These are phyloP conservation scores for Caenorhabditis sp. DNA, from an alignment of 2,888 invertebrate species.

Conservation along the genomic window DNA sequence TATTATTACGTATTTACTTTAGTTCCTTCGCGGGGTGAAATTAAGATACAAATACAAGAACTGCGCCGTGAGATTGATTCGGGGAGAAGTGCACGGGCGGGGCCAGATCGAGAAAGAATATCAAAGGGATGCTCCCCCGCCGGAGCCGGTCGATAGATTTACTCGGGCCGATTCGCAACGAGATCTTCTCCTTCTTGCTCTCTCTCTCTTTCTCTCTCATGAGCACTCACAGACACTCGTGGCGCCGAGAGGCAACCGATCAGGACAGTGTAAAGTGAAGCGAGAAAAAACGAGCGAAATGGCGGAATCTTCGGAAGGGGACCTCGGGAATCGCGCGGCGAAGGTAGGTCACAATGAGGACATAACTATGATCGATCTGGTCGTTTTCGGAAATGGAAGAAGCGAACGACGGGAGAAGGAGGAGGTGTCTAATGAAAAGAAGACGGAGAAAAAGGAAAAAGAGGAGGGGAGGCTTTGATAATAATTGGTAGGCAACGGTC, in stretches of 20 bases:
- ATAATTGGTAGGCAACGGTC: constrained; percentile 54
- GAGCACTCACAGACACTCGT: constrained; percentile 50
- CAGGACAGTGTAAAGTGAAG: constrained; percentile 42
- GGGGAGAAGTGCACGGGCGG: not conserved
- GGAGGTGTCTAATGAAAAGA: constrained; percentile 41
- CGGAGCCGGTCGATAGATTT: constrained; percentile 9
- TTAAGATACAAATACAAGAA: constrained; percentile 24
- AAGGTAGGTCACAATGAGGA: constrained; percentile 31
- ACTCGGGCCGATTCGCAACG: constrained; percentile 13
- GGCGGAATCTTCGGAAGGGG: constrained; percentile 13
- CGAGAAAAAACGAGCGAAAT: constrained; percentile 8
- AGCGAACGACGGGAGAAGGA: constrained; percentile 15
- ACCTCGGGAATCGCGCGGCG: not conserved
- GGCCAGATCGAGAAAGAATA: constrained; percentile 9
- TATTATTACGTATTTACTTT: constrained; percentile 35
- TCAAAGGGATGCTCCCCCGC: constrained; percentile 11
- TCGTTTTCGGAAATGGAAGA: not conserved
- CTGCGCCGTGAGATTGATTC: not conserved
- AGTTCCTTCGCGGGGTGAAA: constrained; percentile 42
- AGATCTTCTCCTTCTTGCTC: constrained; percentile 39
- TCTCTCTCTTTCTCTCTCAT: constrained; percentile 18
- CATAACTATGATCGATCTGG: constrained; percentile 46
- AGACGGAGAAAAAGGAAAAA: constrained; percentile 13
- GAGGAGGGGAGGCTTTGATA: constrained; percentile 18
- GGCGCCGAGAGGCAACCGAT: constrained; percentile 24